Evolutionary conservation across 2,888 invertebrate species (phyloP).

Genomic region (Hipparchia sbordonii): DNA sequence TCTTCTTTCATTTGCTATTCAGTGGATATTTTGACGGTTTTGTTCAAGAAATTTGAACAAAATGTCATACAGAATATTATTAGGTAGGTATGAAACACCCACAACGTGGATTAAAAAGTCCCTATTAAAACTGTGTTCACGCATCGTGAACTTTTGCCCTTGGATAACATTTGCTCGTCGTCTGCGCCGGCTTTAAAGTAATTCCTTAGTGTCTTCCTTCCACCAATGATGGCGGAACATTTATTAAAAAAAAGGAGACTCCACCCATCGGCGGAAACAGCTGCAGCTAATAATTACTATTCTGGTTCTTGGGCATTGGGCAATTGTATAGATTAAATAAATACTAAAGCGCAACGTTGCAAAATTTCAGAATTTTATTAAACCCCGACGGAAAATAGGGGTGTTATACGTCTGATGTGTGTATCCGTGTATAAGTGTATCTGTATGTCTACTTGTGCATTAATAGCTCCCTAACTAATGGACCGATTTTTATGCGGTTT

Average conservation of each 20-base stretch:
- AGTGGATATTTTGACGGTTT: too few species aligned
- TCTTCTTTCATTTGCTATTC: too few species aligned
- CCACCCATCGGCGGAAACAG: constrained; percentile 79
- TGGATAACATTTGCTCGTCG: constrained; percentile 2
- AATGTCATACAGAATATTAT: too few species aligned
- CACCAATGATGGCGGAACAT: constrained; percentile 73
- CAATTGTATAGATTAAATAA: constrained; percentile 53
- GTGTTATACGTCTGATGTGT: too few species aligned
- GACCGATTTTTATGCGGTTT: too few species aligned
- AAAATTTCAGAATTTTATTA: constrained; percentile 15
- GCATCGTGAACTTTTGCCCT: constrained; percentile 9
- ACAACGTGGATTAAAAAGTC: background rate
- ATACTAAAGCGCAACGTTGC: constrained; percentile 40
- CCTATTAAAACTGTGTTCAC: background rate
- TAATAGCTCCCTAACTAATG: too few species aligned
- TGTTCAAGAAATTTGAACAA: too few species aligned
- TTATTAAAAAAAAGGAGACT: constrained; percentile 65
- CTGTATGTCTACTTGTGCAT: too few species aligned
- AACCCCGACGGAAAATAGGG: too few species aligned
- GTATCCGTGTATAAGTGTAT: too few species aligned
- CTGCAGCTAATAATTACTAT: constrained; percentile 79
- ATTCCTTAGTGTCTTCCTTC: constrained; percentile 64
- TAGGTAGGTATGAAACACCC: too few species aligned
- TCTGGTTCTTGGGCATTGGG: constrained; percentile 68
- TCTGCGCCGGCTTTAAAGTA: constrained; percentile 57